A percentile compares a stretch with the other conserved stretches of the same genome.
Conservation (phyloP, 2,113 vertebrate species). For the Corythaixoides concolor region DNA sequence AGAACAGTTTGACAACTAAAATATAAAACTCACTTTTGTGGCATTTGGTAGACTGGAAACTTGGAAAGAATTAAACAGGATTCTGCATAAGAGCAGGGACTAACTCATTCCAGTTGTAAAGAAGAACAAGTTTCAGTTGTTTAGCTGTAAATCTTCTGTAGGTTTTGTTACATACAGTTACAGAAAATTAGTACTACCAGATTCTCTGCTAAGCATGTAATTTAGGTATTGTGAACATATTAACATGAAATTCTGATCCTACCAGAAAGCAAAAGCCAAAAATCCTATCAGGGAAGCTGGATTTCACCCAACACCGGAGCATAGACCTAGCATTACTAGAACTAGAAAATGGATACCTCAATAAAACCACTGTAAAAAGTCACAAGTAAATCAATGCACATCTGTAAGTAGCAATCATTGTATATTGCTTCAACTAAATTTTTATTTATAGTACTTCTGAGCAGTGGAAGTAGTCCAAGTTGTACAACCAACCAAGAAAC, state of each 20-base stretch:
- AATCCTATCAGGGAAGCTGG: constrained; percentile 27
- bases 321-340: constrained; percentile 38
- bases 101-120: constrained; percentile 8
- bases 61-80: neutral
- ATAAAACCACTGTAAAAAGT: constrained; percentile 54
- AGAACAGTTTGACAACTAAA: constrained; percentile 20
- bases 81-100: neutral
- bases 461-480: neutral
- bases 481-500: neutral
- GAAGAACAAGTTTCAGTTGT: neutral
- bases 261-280: constrained; percentile 12
- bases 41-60: neutral
- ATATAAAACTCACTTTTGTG: neutral
- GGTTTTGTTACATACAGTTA: neutral
- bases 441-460: neutral
- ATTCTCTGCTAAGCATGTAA: neutral
- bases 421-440: neutral
- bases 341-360: constrained; percentile 64
- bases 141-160: neutral
- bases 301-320: constrained; percentile 27
- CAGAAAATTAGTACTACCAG: neutral
- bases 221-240: neutral
- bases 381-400: constrained; percentile 29
- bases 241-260: constrained; percentile 5
- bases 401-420: neutral